These are phyloP conservation scores for Neodiprion virginianus DNA, from an alignment of 1,140 invertebrate genomes.

Conservation along the genomic window DNA sequence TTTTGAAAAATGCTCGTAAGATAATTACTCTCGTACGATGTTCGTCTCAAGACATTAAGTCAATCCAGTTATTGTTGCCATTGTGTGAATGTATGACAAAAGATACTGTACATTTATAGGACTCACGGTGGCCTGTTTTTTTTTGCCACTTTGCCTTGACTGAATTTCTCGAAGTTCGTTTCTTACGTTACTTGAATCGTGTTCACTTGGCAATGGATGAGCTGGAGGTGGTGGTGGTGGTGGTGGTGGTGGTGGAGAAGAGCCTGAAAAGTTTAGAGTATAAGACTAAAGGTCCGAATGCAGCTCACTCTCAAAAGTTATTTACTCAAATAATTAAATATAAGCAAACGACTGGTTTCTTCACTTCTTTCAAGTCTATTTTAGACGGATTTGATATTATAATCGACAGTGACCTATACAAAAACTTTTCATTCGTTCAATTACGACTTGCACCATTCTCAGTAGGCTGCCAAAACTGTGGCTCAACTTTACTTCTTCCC, in stretches of 20 bases:
- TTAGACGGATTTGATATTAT: conserved; percentile 6
- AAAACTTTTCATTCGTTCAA: background rate
- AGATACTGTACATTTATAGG: conserved; percentile 57
- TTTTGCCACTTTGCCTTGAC: conserved; percentile 66
- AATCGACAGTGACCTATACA: background rate
- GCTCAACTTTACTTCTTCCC: too few species aligned
- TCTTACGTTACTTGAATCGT: conserved; percentile 71
- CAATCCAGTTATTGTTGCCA: too few species aligned
- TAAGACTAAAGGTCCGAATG: background rate
- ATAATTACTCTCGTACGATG: background rate
- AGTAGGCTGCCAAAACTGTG: too few species aligned
- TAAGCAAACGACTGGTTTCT: background rate
- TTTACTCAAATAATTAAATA: conserved; percentile 13
- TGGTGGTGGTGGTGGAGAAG: conserved; percentile 44
- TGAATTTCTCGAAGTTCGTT: conserved; percentile 80
- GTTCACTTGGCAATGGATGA: conserved; percentile 65
- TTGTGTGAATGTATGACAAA: background rate
- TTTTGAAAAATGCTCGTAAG: background rate
- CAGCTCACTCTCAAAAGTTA: background rate
- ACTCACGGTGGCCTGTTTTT: conserved; percentile 79
- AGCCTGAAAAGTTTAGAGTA: conserved; percentile 38
- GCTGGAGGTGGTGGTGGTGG: conserved; percentile 46
- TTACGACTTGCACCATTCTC: too few species aligned
- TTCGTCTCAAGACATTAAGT: too few species aligned
- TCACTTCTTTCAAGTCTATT: too few species aligned